Base-by-base conservation (phyloP, 2,888 invertebrate genomes). In the Athalia rosae region DNA sequence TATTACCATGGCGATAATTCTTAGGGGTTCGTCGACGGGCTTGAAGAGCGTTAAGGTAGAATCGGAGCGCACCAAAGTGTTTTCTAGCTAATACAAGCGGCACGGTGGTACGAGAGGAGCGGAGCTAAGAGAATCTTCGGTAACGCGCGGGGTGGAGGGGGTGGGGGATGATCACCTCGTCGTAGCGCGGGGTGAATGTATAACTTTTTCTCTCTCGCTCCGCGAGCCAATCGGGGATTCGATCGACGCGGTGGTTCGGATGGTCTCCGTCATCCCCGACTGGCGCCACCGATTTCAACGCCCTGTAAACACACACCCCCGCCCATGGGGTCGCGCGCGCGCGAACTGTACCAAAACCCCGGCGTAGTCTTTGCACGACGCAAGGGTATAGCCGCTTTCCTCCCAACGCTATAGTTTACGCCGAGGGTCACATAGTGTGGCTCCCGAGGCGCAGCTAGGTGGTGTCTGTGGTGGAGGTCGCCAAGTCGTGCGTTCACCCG, bases 401-500 rank as follows among this genome's bases (percentile, higher is more conserved):
- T 61, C n/a, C 77, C 13, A 9, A 41, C 62, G 77, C 62, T 69
- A 69, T 69, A 67, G 69, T 69, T 69, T 61, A 69, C 77, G 69
- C 77, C 78, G 79, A 76, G 77, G 66, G 78, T 71, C 45, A 69
- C 82, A 78, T 81, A 82, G 81, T 82, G 80, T 79, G 82, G 77
- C 28, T 28, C 28, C 28, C 28, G 28, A 28, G 28, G 28, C 28
- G 28, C 28, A 28, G 28, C 80, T 71, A 74, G 79, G 82, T 77
- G 79, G 77, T 58, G 82, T 81, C 84, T 85, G 80, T 80, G 87
- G 73, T 80, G 85, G 84, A 84, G 85, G 85, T 84, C 85, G 86
- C 83, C 86, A 86, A 88, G 88, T 87, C 88, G 89, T 89, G 88
- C 88, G 87, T 88, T 88, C 88, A 88, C 88, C 88, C 87, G 87